phyloP scores from a whole-genome alignment of 2,888 invertebrate genomes.

The Seira sanloemensis region DNA sequence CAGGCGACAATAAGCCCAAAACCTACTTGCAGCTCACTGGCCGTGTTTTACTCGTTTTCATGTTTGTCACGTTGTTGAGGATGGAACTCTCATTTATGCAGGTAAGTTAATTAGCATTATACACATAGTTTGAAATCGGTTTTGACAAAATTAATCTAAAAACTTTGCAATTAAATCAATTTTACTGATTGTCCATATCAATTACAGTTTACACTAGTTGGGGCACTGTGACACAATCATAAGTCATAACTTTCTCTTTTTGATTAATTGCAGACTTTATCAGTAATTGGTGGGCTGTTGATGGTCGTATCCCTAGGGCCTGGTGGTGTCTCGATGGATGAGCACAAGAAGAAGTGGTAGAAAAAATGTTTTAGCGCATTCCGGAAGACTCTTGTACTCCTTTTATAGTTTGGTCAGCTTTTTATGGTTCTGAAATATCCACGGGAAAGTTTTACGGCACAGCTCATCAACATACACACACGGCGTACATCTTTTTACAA shows the following conservation, averaged over 20 bases:
- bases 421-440: no score
- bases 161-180: no score
- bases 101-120: conserved; percentile 77
- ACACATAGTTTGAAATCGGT: background rate
- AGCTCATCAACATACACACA: no score
- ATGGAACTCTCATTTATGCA: conserved; percentile 94
- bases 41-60: conserved; percentile 95
- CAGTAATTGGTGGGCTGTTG: conserved; percentile 97
- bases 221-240: background rate
- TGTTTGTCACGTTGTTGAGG: conserved; percentile 97
- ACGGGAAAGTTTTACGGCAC: no score
- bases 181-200: no score
- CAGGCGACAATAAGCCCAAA: conserved; percentile 95
- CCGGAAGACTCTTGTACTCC: conserved; percentile 34
- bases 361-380: conserved; percentile 14
- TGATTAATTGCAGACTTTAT: conserved; percentile 89
- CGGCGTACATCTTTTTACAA: no score
- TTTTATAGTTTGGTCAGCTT: conserved; percentile 27
- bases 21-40: conserved; percentile 97
- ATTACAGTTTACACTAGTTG: no score
- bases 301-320: conserved; percentile 99
- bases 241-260: background rate
- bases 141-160: no score
- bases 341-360: conserved; percentile 99
- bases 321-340: conserved; percentile 99